A percentile compares a stretch with the other conserved stretches of the same genome.
These are phyloP conservation scores for Drosophila mimetica DNA, from an alignment of 2,888 invertebrate species.

Conservation along the genomic window DNA sequence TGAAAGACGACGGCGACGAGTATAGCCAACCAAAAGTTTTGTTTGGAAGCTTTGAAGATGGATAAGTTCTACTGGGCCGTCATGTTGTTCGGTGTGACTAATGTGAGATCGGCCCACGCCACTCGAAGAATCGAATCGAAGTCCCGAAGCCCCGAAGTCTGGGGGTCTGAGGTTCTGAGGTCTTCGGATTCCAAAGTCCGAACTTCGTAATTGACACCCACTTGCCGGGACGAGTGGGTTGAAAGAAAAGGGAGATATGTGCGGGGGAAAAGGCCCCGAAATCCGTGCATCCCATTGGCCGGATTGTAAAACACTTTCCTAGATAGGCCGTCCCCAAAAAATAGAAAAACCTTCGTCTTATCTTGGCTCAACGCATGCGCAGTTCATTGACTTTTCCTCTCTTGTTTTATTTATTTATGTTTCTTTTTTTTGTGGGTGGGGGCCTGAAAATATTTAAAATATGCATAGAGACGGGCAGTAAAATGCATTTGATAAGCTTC, in stretches of 20 bases:
- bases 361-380: constrained; percentile 65
- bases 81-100: constrained; percentile 61
- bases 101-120: constrained; percentile 73
- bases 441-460: constrained; percentile 56
- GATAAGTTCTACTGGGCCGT: constrained; percentile 28
- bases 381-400: constrained; percentile 65
- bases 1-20: constrained; percentile 47
- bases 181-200: constrained; percentile 37
- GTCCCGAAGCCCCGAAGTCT: too few relatives aligned
- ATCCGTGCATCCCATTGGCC: constrained; percentile 35
- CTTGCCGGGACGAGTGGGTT: constrained; percentile 48
- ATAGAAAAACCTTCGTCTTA: constrained; percentile 62
- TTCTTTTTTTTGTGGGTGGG: background rate
- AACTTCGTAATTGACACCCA: constrained; percentile 79
- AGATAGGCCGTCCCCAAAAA: constrained; percentile 31
- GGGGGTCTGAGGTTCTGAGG: constrained; percentile 32
- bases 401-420: background rate
- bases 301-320: constrained; percentile 39
- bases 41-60: constrained; percentile 40
- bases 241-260: constrained; percentile 7
- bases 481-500: constrained; percentile 75
- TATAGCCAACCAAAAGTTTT: constrained; percentile 17
- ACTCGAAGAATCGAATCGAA: constrained; percentile 32
- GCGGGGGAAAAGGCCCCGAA: constrained; percentile 14
- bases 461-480: constrained; percentile 47